Evolutionary conservation across 2,797 vertebrate species (phyloP), one percentile per base, ranked within the genome.

Genomic region (Enteromius anoplus): DNA sequence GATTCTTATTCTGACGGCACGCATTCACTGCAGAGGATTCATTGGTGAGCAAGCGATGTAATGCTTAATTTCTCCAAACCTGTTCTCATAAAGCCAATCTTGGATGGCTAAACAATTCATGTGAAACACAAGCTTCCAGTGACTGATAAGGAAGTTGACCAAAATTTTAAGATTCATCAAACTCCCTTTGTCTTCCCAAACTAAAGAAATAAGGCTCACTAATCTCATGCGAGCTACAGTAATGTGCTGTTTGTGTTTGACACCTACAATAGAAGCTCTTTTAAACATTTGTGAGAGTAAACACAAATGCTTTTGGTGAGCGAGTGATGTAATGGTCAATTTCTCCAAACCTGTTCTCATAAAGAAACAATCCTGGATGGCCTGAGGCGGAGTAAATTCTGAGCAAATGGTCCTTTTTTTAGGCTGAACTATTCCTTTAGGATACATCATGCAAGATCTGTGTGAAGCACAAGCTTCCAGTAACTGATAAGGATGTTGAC

Each of bases 191-290:
- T 37, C 10, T 71, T 47, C 15, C 34, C 34, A 70, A 55, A 10
- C 17, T 3, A 19, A 45, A 17, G 12, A 6, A 15, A 12, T 37
- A 23, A 68, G 19, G 19, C 2, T 32, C 11, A 71, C 17, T 55
- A 8, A 42, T 17, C 47, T 29, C 2, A 75, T 19, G 4, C 2
- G n/a, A 32, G 9, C 12, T 15, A 10, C 58, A n/a, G 14, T 14
- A 58, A 19, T 72, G 9, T 65, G 5, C 4, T 5, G 17, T 5
- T 40, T 40, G 34, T 71, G 89, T 68, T 82, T 91, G 90, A 91
- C 85, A 84, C 66, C 21, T 70, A 26, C 77, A 85, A 83, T 87
- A 81, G 87, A 85, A 82, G 84, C 88, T 55, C 80, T 84, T 90
- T 75, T 64, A 8, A 51, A 80, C 84, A 71, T 60, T 19, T 32